A percentile compares a stretch with the other conserved stretches of the same genome.
phyloP scores from a whole-genome alignment of 1,140 invertebrate genomes.

The Heliconius congener region DNA sequence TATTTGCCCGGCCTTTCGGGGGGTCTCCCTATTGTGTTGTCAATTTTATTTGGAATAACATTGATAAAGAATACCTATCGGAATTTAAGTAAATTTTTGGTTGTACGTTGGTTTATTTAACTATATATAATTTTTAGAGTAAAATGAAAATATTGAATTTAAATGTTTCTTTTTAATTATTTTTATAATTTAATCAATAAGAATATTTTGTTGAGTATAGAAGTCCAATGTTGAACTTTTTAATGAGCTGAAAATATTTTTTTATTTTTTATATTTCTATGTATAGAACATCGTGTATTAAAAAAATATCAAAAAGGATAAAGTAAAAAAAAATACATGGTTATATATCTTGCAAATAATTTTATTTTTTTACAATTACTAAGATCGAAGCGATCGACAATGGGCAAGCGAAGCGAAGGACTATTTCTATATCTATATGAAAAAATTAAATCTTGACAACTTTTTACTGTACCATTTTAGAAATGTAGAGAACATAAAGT shows the following conservation, averaged over 20 bases:
- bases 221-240: no score
- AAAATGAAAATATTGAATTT: background rate
- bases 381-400: no score
- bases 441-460: background rate
- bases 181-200: no score
- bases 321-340: no score
- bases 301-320: no score
- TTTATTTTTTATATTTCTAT: no score
- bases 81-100: slow-evolving; percentile 1
- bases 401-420: no score
- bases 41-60: slow-evolving; percentile 61
- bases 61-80: slow-evolving; percentile 17
- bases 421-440: background rate
- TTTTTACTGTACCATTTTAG: background rate
- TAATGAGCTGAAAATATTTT: no score
- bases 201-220: no score
- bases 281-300: no score
- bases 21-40: slow-evolving; percentile 65
- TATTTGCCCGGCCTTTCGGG: slow-evolving; percentile 73
- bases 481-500: background rate
- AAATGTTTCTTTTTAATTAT: background rate
- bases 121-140: background rate
- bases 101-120: background rate
- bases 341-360: no score
- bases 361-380: no score